Conservation (phyloP, 2,797 vertebrate species). For the Lophius americanus region DNA sequence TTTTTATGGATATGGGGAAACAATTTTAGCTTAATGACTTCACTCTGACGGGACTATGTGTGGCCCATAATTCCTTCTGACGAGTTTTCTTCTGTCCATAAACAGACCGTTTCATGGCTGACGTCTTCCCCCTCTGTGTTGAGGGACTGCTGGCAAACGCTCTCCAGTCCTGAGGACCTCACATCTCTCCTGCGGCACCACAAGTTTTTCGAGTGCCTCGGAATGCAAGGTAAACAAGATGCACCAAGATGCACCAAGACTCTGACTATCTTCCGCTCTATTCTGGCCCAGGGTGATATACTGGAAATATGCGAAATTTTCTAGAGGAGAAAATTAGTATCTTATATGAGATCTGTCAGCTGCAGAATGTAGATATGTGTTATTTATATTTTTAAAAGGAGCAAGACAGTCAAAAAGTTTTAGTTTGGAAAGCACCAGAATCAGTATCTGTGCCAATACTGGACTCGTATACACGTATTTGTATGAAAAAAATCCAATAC, state of each 20-base stretch:
- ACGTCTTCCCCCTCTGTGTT: conserved; percentile 66
- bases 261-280: neutral
- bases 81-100: neutral
- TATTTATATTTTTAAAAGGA: neutral
- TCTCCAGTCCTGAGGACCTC: conserved; percentile 58
- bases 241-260: neutral
- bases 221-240: conserved; percentile 48
- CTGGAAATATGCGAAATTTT: no score
- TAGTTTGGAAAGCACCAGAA: no score
- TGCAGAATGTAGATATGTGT: neutral
- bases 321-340: neutral
- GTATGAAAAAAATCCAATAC: neutral
- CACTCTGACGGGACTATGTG: no score
- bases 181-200: conserved; percentile 68
- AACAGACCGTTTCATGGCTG: conserved; percentile 66
- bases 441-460: no score
- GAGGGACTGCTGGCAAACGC: conserved; percentile 57
- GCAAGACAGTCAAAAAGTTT: no score
- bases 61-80: neutral
- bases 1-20: no score
- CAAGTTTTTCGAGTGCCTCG: conserved; percentile 53
- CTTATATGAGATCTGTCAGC: neutral
- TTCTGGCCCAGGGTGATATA: neutral
- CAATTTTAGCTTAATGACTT: no score
- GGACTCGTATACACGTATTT: neutral